Conservation (phyloP, 2,113 vertebrate genomes). For the Zosterops japonicus region DNA sequence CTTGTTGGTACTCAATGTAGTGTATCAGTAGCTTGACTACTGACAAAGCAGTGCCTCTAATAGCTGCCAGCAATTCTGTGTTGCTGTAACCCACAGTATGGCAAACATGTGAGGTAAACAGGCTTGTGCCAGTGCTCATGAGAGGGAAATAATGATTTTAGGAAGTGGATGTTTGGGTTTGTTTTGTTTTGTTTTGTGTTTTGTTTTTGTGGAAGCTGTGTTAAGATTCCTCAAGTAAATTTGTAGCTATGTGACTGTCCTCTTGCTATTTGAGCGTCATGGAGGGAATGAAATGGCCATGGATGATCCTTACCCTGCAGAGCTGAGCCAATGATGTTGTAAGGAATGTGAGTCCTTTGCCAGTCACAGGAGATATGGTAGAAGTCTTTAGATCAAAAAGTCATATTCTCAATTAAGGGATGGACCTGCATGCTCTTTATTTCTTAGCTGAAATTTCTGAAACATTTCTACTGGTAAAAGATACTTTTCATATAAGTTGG, state of each 20-base stretch:
- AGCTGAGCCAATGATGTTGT: not conserved
- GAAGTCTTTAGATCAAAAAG: not conserved
- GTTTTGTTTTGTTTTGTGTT: too few relatives aligned
- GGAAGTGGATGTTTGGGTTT: not conserved
- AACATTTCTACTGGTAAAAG: not conserved
- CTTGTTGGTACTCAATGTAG: not conserved
- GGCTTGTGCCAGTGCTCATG: not conserved
- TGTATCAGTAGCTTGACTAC: not conserved
- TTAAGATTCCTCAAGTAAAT: not conserved
- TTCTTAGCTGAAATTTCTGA: constrained; percentile 1
- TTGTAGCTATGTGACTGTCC: not conserved
- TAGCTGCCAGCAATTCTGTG: not conserved
- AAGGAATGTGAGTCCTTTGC: not conserved
- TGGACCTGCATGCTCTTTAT: not conserved
- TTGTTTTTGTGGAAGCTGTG: not conserved
- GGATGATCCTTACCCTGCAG: not conserved
- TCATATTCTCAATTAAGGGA: not conserved
- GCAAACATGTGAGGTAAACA: not conserved
- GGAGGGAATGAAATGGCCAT: not conserved
- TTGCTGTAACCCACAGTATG: not conserved
- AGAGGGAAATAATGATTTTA: not conserved
- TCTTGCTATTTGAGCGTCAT: not conserved
- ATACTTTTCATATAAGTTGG: not conserved
- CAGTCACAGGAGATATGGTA: not conserved
- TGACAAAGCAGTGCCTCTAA: not conserved